phyloP scores from a whole-genome alignment of 92 coral and sea anemone genomes.

The Actinernus sp. region DNA sequence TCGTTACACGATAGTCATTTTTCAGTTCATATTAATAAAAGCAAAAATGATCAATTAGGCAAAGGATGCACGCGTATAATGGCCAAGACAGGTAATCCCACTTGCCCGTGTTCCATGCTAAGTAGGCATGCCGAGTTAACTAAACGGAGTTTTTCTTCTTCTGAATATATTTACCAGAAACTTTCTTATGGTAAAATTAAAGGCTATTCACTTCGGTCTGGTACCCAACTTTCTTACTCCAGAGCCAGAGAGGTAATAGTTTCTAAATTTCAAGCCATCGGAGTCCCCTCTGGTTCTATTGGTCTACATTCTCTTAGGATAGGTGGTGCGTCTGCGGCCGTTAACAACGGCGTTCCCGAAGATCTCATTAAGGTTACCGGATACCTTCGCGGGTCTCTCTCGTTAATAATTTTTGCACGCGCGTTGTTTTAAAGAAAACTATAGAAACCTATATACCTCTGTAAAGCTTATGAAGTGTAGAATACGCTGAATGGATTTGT shows the following conservation, averaged over 20 bases:
- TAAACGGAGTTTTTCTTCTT: constrained; percentile 5
- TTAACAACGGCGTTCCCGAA: not conserved
- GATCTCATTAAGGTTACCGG: not conserved
- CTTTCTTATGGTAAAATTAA: constrained; percentile 11
- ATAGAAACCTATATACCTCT: too few relatives aligned
- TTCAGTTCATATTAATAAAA: too few relatives aligned
- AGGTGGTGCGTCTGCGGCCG: not conserved
- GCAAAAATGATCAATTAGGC: constrained; percentile 4
- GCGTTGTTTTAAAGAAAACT: too few relatives aligned
- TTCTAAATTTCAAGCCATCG: constrained; percentile 9
- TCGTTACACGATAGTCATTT: too few relatives aligned
- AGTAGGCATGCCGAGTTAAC: constrained; percentile 7
- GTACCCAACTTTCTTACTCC: constrained; percentile 6
- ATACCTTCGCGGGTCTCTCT: too few relatives aligned
- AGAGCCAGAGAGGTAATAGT: constrained; percentile 8
- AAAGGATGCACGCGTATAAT: constrained; percentile 14
- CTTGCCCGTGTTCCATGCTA: constrained; percentile 12
- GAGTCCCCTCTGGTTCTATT: not conserved
- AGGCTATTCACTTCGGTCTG: constrained; percentile 6
- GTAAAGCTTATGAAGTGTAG: too few relatives aligned
- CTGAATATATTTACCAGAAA: constrained; percentile 2
- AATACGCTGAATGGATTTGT: too few relatives aligned
- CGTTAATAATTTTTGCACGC: too few relatives aligned
- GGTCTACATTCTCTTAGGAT: not conserved
- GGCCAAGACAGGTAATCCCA: constrained; percentile 5